Evolutionary conservation across 2,888 invertebrate species (phyloP).

Genomic region (Buathra laborator): DNA sequence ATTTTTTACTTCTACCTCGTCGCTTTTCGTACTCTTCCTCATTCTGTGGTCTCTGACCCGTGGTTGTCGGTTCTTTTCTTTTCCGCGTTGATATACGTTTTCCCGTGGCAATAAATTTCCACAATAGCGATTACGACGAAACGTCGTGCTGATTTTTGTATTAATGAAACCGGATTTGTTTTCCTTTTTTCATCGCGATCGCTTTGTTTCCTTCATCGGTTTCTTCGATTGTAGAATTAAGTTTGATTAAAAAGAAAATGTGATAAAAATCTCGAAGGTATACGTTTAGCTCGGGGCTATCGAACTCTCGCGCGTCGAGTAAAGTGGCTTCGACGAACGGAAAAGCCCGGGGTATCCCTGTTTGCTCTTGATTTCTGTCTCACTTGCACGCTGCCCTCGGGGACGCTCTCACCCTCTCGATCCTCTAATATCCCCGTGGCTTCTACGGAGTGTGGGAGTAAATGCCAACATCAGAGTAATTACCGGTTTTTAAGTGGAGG

Average conservation of each 20-base stretch:
- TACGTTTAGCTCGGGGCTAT: neutral
- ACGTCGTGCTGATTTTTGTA: slow-evolving; percentile 19
- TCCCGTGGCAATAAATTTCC: slow-evolving; percentile 29
- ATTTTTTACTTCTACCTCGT: slow-evolving; percentile 24
- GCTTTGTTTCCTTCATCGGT: neutral
- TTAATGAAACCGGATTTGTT: neutral
- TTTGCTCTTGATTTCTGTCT: slow-evolving; percentile 18
- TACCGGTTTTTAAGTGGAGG: slow-evolving; percentile 79
- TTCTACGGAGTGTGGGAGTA: slow-evolving; percentile 60
- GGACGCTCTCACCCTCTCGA: slow-evolving; percentile 15
- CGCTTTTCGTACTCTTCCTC: slow-evolving; percentile 31
- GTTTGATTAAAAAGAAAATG: neutral
- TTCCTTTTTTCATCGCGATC: neutral
- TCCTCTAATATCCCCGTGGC: slow-evolving; percentile 39
- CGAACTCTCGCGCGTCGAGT: slow-evolving; percentile 36
- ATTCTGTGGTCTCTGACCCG: slow-evolving; percentile 39
- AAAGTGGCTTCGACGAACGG: slow-evolving; percentile 66
- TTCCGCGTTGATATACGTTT: slow-evolving; percentile 50
- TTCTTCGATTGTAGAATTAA: neutral
- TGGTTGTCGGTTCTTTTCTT: slow-evolving; percentile 10
- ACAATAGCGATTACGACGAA: neutral
- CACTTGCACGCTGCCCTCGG: neutral
- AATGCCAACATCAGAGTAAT: slow-evolving; percentile 77
- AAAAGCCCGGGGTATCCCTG: slow-evolving; percentile 41
- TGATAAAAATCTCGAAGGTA: neutral